Evolutionary conservation across 2,888 invertebrate genomes (phyloP).

Genomic region (Pollenia griseotomentosa): DNA sequence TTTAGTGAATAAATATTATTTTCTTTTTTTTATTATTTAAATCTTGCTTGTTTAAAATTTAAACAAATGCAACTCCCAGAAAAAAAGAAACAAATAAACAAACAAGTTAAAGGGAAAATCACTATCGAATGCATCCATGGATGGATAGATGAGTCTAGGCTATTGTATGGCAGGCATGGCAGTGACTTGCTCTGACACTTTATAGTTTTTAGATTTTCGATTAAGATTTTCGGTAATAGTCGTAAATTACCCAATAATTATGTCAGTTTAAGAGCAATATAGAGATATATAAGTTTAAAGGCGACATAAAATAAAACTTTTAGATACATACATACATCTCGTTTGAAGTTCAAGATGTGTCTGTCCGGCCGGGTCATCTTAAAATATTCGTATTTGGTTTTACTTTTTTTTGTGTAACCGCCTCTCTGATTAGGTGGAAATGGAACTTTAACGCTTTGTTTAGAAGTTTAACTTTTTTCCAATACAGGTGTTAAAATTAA

Average conservation of each 20-base stretch:
- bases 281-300: constrained; percentile 51
- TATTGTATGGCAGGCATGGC: not conserved
- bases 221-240: constrained; percentile 55
- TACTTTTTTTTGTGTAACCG: not conserved
- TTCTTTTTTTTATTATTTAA: constrained; percentile 21
- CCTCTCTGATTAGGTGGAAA: constrained; percentile 39
- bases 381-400: not conserved
- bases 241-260: constrained; percentile 65
- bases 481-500: constrained; percentile 54
- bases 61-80: constrained; percentile 20
- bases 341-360: constrained; percentile 9
- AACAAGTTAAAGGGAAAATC: not conserved
- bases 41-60: constrained; percentile 35
- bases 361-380: not conserved
- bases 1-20: constrained; percentile 39
- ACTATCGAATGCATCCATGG: not conserved
- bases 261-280: constrained; percentile 56
- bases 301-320: not conserved
- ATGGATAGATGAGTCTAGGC: not conserved
- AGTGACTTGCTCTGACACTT: constrained; percentile 59
- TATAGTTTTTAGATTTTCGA: constrained; percentile 50
- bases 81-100: not conserved
- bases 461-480: not conserved
- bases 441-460: constrained; percentile 19
- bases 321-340: constrained; percentile 2